Conservation (phyloP, 2,797 vertebrate genomes). For the Xyrichtys novacula region DNA sequence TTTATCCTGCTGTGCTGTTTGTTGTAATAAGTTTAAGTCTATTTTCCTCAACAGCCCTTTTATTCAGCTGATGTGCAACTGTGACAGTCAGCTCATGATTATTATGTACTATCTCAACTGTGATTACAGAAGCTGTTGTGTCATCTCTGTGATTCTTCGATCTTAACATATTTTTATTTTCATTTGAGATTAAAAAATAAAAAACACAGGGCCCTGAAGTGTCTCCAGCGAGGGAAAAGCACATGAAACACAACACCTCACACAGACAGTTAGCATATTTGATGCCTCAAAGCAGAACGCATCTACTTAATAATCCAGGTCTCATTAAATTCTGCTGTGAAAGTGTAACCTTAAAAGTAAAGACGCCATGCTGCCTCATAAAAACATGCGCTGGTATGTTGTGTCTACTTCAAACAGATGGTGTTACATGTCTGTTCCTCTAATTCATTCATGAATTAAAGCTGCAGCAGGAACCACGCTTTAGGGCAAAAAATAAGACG, state of each 20-base stretch:
- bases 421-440: background rate
- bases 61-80: background rate
- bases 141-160: constrained; percentile 4
- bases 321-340: constrained; percentile 48
- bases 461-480: too few relatives aligned
- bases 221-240: constrained; percentile 31
- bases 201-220: constrained; percentile 30
- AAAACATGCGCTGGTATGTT: constrained; percentile 8
- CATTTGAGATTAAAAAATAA: constrained; percentile 23
- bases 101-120: too few relatives aligned
- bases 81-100: too few relatives aligned
- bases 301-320: constrained; percentile 61
- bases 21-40: too few relatives aligned
- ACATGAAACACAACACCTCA: constrained; percentile 48
- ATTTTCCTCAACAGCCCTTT: background rate
- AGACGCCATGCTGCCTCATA: constrained; percentile 2
- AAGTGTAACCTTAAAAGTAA: constrained; percentile 18
- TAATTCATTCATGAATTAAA: too few relatives aligned
- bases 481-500: too few relatives aligned
- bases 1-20: too few relatives aligned
- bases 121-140: background rate
- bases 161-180: background rate
- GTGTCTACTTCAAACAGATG: background rate
- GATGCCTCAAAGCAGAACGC: constrained; percentile 45
- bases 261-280: constrained; percentile 57